Evolutionary conservation across 2,888 invertebrate genomes (phyloP).

Genomic region (Pollenia amentaria): DNA sequence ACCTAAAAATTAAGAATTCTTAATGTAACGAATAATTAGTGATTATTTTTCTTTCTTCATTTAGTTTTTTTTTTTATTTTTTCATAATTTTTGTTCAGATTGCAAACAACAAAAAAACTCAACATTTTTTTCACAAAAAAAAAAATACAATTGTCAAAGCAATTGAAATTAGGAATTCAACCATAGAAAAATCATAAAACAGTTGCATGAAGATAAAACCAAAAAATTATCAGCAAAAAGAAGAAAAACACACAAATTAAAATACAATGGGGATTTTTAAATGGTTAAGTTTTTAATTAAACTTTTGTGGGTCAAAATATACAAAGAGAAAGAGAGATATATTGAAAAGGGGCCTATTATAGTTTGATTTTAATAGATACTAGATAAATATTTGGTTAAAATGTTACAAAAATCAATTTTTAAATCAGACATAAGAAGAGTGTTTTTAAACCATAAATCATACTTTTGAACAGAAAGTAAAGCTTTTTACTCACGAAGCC

Average conservation of each 20-base stretch:
- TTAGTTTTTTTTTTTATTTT: not conserved
- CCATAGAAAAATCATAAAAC: constrained; percentile 40
- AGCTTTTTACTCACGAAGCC: too few species aligned
- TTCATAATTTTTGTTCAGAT: constrained; percentile 8
- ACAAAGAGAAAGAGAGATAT: not conserved
- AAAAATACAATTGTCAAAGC: constrained; percentile 65
- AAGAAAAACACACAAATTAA: constrained; percentile 35
- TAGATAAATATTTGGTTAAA: too few species aligned
- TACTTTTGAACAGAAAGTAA: too few species aligned
- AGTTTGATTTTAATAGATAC: too few species aligned
- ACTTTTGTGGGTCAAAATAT: constrained; percentile 38
- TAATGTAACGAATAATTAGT: constrained; percentile 59
- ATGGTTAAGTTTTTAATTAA: constrained; percentile 43
- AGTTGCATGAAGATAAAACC: constrained; percentile 38
- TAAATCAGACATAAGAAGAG: too few species aligned
- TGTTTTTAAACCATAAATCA: too few species aligned
- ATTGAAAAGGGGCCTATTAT: not conserved
- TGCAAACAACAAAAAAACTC: not conserved
- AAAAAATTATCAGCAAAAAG: constrained; percentile 1
- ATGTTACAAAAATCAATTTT: too few species aligned
- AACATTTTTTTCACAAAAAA: constrained; percentile 49
- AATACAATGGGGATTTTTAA: constrained; percentile 45
- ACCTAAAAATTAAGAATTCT: constrained; percentile 65
- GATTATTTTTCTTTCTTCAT: constrained; percentile 28
- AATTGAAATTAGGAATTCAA: constrained; percentile 61